Evolutionary conservation across 2,888 invertebrate genomes (phyloP).

Genomic region (Galerucella calmariensis): DNA sequence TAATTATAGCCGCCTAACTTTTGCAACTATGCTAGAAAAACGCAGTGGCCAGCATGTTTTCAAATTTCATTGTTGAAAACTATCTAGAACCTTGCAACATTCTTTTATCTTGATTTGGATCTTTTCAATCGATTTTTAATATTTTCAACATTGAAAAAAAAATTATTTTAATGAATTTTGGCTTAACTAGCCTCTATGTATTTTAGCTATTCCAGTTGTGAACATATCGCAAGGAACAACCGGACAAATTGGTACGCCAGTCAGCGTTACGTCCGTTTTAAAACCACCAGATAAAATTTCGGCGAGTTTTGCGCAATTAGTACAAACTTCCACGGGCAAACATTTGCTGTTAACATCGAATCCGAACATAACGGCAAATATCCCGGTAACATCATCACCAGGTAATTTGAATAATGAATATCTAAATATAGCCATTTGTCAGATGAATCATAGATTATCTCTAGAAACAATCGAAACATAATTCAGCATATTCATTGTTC

Average conservation of each 20-base stretch:
- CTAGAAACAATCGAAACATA: too few relatives aligned
- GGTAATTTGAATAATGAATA: slow-evolving; percentile 45
- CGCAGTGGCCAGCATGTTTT: slow-evolving; percentile 62
- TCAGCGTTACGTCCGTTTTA: slow-evolving; percentile 58
- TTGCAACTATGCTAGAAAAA: slow-evolving; percentile 61
- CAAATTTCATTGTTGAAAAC: slow-evolving; percentile 50
- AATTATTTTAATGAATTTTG: slow-evolving; percentile 21
- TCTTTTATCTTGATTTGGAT: neutral
- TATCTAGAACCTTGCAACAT: slow-evolving; percentile 59
- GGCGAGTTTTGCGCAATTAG: slow-evolving; percentile 72
- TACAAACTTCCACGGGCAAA: slow-evolving; percentile 77
- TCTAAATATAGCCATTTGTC: too few relatives aligned
- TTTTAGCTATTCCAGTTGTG: slow-evolving; percentile 66
- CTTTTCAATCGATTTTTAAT: neutral
- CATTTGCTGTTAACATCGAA: slow-evolving; percentile 74
- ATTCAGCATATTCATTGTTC: too few relatives aligned
- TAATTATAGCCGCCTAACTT: slow-evolving; percentile 38
- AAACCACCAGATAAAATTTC: slow-evolving; percentile 61
- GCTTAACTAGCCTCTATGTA: neutral
- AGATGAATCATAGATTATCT: too few relatives aligned
- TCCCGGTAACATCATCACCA: slow-evolving; percentile 60
- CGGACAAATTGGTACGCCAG: slow-evolving; percentile 53
- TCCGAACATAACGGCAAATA: slow-evolving; percentile 61
- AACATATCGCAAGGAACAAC: slow-evolving; percentile 53
- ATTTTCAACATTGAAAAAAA: neutral